Evolutionary conservation across 2,113 vertebrate species (phyloP).

Genomic region (Ginglymostoma cirratum): DNA sequence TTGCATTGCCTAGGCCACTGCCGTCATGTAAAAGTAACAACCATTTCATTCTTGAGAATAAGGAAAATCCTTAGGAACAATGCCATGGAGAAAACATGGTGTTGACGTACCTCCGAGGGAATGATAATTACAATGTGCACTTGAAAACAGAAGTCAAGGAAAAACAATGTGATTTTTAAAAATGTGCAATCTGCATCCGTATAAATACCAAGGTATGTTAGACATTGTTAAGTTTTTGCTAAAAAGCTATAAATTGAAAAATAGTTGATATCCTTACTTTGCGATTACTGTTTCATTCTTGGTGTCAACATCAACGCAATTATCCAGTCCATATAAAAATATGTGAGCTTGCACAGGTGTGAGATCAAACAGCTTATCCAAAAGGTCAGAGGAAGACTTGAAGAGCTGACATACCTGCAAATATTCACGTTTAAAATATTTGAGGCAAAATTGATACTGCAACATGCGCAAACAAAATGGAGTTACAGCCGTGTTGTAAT

Average conservation of each 20-base stretch:
- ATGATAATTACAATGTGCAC: not conserved
- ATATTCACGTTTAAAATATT: not conserved
- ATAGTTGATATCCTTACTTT: not conserved
- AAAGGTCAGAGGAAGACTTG: constrained; percentile 22
- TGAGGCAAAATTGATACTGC: not conserved
- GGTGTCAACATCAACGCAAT: not conserved
- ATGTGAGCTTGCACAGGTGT: constrained; percentile 8
- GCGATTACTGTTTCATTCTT: not conserved
- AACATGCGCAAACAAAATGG: not conserved
- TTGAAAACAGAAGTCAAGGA: not conserved
- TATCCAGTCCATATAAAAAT: not conserved
- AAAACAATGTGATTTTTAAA: not conserved
- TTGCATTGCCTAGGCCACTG: not conserved
- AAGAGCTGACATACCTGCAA: constrained; percentile 22
- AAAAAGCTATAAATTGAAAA: not conserved
- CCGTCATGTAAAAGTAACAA: not conserved
- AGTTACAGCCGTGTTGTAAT: not conserved
- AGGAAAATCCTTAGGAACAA: not conserved
- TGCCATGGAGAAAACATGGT: not conserved
- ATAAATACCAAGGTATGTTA: not conserved
- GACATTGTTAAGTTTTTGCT: not conserved
- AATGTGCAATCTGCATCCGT: no score
- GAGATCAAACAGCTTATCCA: not conserved
- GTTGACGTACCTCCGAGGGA: not conserved
- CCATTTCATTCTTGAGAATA: not conserved